These are phyloP conservation scores for Propithecus deckenii DNA, from an alignment of 2,797 vertebrate genomes.

Conservation along the genomic window DNA sequence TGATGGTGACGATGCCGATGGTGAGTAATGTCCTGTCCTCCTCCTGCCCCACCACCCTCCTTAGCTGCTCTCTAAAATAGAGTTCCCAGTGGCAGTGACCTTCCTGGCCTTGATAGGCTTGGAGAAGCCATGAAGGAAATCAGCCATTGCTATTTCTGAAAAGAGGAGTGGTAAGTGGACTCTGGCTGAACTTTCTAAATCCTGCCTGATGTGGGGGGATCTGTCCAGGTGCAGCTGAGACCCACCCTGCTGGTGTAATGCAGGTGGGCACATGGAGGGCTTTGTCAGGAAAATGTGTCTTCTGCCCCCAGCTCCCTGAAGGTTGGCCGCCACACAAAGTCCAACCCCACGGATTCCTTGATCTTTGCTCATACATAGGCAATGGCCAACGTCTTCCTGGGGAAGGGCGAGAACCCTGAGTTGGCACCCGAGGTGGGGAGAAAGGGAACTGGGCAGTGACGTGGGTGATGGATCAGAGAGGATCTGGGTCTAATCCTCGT, in stretches of 20 bases:
- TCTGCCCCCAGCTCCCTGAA: neutral
- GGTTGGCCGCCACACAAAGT: rapidly evolving
- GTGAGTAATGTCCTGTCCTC: neutral
- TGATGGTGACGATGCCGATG: neutral
- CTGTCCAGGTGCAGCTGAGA: neutral
- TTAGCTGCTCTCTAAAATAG: rapidly evolving
- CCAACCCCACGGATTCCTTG: neutral
- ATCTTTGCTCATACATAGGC: rapidly evolving
- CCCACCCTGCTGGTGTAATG: neutral
- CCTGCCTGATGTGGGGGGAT: too few relatives aligned
- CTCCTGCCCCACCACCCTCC: neutral
- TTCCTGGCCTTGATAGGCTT: rapidly evolving
- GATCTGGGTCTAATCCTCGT: too few relatives aligned
- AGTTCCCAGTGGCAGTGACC: neutral
- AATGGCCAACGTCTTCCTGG: neutral
- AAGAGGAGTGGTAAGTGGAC: neutral
- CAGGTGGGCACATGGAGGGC: neutral
- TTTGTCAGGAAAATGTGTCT: neutral
- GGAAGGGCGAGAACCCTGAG: neutral
- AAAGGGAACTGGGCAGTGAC: neutral
- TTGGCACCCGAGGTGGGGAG: neutral
- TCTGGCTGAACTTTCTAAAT: neutral
- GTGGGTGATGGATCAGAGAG: too few relatives aligned
- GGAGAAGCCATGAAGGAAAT: neutral
- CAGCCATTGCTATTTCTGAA: too few relatives aligned